Percentiles rank a stretch among this genome's conserved stretches.
Conservation (phyloP, 2,888 invertebrate genomes). For the Cerastoderma edule region DNA sequence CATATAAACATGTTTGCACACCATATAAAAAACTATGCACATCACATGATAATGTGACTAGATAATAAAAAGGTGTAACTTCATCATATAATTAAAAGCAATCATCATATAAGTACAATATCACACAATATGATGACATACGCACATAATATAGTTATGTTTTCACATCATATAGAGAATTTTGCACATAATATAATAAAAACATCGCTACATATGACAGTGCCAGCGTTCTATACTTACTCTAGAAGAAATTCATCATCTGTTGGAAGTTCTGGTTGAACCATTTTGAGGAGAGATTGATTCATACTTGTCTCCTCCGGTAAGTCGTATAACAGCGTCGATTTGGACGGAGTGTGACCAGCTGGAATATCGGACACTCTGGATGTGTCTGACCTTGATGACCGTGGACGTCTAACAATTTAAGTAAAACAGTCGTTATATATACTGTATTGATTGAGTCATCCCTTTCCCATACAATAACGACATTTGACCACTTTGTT, state of each 20-base stretch:
- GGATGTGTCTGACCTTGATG: background rate
- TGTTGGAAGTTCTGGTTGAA: background rate
- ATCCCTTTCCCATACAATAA: background rate
- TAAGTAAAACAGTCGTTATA: background rate
- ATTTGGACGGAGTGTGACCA: background rate
- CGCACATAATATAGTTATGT: background rate
- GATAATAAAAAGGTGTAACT: background rate
- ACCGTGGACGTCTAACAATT: background rate
- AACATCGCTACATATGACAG: background rate
- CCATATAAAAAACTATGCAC: background rate
- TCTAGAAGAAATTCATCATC: background rate
- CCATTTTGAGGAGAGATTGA: background rate
- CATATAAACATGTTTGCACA: background rate
- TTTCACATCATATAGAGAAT: background rate
- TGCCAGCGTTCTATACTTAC: background rate
- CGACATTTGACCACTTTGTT: background rate
- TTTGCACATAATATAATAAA: background rate
- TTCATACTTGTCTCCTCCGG: conserved; percentile 7
- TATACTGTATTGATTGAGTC: background rate
- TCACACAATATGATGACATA: background rate
- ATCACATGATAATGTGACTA: background rate
- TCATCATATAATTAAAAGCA: background rate
- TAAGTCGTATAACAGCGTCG: conserved; percentile 6
- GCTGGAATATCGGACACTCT: background rate
- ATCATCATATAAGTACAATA: background rate